Conservation (phyloP, 2,888 invertebrate species). For the Cheilosia scutellata region DNA sequence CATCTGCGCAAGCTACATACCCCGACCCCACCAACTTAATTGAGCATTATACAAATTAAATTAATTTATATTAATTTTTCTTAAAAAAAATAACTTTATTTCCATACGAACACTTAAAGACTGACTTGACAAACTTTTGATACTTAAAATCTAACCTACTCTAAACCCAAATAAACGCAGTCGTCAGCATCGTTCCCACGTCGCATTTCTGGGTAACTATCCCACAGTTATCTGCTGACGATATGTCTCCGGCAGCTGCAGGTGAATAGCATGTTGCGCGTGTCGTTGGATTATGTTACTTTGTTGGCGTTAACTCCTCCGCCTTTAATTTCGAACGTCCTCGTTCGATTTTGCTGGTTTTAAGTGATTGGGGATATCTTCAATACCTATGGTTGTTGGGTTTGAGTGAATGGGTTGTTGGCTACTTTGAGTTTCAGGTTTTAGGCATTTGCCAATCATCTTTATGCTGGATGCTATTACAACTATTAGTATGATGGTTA, state of each 20-base stretch:
- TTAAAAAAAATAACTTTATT: too few species aligned
- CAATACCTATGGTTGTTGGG: background rate
- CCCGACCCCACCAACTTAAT: too few species aligned
- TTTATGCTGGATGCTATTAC: background rate
- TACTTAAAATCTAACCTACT: too few species aligned
- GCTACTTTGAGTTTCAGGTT: background rate
- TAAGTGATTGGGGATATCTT: background rate
- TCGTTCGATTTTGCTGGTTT: constrained; percentile 7
- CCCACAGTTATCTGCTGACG: background rate
- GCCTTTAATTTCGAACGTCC: constrained; percentile 2
- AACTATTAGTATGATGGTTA: background rate
- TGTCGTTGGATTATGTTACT: background rate
- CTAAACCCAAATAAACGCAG: too few species aligned
- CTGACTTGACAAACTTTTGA: too few species aligned
- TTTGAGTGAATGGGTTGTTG: background rate
- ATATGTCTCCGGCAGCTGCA: background rate
- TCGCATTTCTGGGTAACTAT: background rate
- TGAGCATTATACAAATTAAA: too few species aligned
- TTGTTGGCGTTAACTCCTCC: background rate
- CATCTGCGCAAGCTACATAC: too few species aligned
- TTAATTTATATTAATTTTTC: too few species aligned
- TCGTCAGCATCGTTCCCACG: too few species aligned
- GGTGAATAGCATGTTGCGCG: background rate
- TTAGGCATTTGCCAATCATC: background rate
- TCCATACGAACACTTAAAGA: too few species aligned